Conservation (phyloP, 2,888 invertebrate species). For the Chymomyza fuscimana region DNA sequence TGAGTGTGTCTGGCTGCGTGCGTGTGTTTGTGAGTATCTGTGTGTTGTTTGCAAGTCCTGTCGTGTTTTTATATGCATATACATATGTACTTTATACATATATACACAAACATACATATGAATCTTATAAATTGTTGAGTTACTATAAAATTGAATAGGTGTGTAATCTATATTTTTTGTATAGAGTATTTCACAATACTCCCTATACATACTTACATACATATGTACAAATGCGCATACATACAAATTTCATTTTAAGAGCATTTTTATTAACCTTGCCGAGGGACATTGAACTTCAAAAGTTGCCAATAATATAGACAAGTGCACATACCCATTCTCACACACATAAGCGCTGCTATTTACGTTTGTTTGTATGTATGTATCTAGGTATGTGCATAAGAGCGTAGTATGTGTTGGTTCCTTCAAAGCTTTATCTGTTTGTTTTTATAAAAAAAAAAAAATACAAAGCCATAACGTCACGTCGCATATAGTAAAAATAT, state of each 20-base stretch:
- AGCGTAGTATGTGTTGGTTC: constrained; percentile 1
- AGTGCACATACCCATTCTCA: constrained; percentile 36
- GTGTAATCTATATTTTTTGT: background rate
- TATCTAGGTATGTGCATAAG: constrained; percentile 6
- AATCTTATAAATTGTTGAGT: background rate
- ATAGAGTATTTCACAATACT: background rate
- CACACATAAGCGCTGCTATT: constrained; percentile 11
- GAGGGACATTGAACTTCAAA: constrained; percentile 55
- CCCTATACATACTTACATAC: background rate
- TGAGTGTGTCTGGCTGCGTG: background rate
- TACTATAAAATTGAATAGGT: background rate
- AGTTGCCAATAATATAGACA: constrained; percentile 36
- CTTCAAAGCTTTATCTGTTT: constrained; percentile 12
- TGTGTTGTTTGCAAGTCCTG: background rate
- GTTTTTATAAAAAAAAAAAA: constrained; percentile 7
- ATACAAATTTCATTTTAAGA: constrained; percentile 25
- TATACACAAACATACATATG: constrained; percentile 3
- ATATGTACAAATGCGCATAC: background rate
- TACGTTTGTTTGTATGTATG: background rate
- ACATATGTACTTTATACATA: background rate
- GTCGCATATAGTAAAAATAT: background rate
- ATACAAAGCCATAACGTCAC: background rate
- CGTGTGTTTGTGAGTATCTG: background rate
- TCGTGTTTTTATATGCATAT: constrained; percentile 3
- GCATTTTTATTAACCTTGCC: constrained; percentile 51